These are phyloP conservation scores for Syndactyla subalaris DNA, from an alignment of 2,797 vertebrate species.

Conservation along the genomic window DNA sequence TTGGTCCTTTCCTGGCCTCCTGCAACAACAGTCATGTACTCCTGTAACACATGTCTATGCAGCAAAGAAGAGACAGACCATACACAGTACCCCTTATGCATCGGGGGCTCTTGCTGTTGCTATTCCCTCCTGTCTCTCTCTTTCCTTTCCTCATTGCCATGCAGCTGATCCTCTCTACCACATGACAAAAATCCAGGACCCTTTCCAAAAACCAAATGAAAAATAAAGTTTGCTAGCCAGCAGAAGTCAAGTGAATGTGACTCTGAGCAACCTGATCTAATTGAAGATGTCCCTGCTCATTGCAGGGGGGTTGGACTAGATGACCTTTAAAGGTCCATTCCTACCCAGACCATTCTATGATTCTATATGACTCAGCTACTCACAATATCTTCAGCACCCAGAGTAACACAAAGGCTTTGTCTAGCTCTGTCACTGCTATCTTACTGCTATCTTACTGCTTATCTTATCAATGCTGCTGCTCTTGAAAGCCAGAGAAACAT, in stretches of 20 bases:
- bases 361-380: background rate
- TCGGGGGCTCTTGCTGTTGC: background rate
- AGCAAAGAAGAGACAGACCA: background rate
- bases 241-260: background rate
- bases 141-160: background rate
- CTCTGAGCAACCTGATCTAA: background rate
- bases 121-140: background rate
- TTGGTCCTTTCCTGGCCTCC: background rate
- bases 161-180: background rate
- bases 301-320: background rate
- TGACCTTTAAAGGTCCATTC: background rate
- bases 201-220: background rate
- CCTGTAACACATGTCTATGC: accelerated
- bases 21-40: background rate
- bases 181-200: background rate
- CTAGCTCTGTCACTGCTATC: background rate
- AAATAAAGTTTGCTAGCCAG: background rate
- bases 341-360: background rate
- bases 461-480: background rate
- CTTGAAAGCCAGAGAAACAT: background rate
- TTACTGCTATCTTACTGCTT: background rate
- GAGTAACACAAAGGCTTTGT: background rate
- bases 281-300: background rate
- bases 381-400: background rate
- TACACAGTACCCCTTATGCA: background rate